These are phyloP conservation scores for Drosophila putrida DNA, from an alignment of 2,888 invertebrate species.

Conservation along the genomic window DNA sequence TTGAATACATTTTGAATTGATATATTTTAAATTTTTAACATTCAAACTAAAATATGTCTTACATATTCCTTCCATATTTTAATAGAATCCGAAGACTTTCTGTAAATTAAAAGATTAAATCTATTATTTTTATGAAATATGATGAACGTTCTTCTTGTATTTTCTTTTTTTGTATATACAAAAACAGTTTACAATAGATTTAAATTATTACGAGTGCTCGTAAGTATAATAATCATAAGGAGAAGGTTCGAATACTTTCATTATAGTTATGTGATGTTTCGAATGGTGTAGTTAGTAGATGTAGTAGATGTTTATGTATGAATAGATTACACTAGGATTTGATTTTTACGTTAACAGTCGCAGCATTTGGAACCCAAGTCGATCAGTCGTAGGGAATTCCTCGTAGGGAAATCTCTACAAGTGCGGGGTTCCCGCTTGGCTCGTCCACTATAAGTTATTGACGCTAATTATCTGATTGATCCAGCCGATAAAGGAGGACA, in stretches of 20 bases:
- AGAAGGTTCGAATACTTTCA: constrained; percentile 59
- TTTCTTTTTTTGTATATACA: constrained; percentile 74
- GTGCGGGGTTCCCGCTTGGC: constrained; percentile 56
- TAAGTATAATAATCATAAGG: constrained; percentile 13
- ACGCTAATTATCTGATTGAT: constrained; percentile 98
- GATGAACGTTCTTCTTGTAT: constrained; percentile 55
- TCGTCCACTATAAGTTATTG: constrained; percentile 90
- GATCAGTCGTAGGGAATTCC: constrained; percentile 61
- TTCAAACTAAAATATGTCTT: no score
- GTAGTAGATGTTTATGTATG: constrained; percentile 56
- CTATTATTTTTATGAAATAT: constrained; percentile 40
- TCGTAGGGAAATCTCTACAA: constrained; percentile 57
- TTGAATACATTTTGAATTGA: no score
- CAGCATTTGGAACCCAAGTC: constrained; percentile 48
- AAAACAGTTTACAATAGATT: constrained; percentile 71
- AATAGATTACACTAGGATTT: constrained; percentile 78
- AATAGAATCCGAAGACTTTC: not conserved
- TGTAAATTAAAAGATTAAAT: not conserved
- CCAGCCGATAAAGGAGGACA: constrained; percentile 98
- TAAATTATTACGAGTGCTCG: constrained; percentile 31
- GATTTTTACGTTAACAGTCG: constrained; percentile 72
- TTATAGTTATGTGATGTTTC: constrained; percentile 34
- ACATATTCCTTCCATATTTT: not conserved
- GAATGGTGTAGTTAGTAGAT: constrained; percentile 33
- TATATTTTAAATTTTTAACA: no score